Percentiles rank a stretch among this genome's conserved stretches.
These are phyloP conservation scores for Amphipoea lucens DNA, from an alignment of 2,888 invertebrate genomes.

Conservation along the genomic window DNA sequence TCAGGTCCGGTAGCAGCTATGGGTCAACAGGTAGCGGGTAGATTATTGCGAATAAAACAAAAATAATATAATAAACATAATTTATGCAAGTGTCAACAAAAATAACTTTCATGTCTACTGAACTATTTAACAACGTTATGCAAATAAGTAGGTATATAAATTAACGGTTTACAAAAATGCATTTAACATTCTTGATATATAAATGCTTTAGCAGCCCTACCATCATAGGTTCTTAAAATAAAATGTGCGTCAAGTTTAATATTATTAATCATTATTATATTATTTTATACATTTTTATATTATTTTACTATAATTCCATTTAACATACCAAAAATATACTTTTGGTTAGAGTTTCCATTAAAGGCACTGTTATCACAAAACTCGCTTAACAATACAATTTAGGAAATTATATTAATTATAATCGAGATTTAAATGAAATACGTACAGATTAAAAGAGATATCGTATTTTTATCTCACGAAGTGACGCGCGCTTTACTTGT, in stretches of 20 bases:
- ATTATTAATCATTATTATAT: neutral
- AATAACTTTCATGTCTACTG: conserved; percentile 52
- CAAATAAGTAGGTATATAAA: conserved; percentile 27
- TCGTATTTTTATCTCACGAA: no score
- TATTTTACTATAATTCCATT: conserved; percentile 5
- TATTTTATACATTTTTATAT: conserved; percentile 4
- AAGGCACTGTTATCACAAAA: conserved; percentile 54
- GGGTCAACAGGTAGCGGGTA: neutral
- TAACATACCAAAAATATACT: neutral
- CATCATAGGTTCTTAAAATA: neutral
- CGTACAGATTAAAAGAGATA: neutral
- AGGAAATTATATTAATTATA: neutral
- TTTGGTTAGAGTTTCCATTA: conserved; percentile 17
- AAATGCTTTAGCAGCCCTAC: conserved; percentile 36
- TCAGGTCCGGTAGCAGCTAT: neutral
- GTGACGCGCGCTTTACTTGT: no score
- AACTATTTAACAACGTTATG: conserved; percentile 41
- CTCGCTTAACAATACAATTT: neutral
- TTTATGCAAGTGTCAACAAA: conserved; percentile 48
- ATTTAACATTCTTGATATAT: conserved; percentile 25
- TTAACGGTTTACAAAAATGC: conserved; percentile 24
- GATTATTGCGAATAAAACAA: conserved; percentile 19
- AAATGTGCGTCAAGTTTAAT: conserved; percentile 21
- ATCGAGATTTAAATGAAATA: neutral
- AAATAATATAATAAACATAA: conserved; percentile 38